These are phyloP conservation scores for Oceanodroma leucorhoa DNA, from an alignment of 2,797 vertebrate species.

Conservation along the genomic window DNA sequence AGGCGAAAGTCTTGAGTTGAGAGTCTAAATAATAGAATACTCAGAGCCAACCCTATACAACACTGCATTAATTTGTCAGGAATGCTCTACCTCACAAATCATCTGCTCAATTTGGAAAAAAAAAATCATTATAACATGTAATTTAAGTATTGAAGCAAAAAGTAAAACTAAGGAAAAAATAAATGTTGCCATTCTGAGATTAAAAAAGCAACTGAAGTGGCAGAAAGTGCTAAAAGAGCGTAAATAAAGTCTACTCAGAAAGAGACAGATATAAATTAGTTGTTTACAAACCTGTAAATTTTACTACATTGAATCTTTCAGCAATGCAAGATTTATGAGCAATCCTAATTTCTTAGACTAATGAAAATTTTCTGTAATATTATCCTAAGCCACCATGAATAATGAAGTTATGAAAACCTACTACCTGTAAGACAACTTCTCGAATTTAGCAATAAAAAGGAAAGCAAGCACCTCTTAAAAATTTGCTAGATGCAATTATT, in stretches of 20 bases:
- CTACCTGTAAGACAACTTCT: neutral
- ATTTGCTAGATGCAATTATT: neutral
- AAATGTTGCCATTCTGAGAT: neutral
- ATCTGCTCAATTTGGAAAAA: neutral
- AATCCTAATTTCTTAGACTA: neutral
- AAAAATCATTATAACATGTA: neutral
- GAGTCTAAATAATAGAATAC: conserved; percentile 42
- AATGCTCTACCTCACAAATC: neutral
- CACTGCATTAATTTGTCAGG: conserved; percentile 42
- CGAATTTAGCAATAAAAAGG: neutral
- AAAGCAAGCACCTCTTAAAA: neutral
- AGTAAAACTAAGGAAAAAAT: neutral
- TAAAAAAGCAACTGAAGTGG: neutral
- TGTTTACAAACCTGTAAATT: conserved; percentile 8
- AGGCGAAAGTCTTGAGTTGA: neutral
- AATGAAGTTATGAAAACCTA: neutral
- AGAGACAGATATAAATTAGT: neutral
- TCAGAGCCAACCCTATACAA: neutral
- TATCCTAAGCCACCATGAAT: neutral
- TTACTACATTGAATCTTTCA: neutral
- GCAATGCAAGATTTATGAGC: neutral
- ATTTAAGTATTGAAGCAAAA: neutral
- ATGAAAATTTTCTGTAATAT: neutral
- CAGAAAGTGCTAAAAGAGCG: neutral
- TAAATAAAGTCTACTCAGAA: neutral